These are phyloP conservation scores for Macroteleia sp. DNA, from an alignment of 2,888 invertebrate species.

Conservation along the genomic window DNA sequence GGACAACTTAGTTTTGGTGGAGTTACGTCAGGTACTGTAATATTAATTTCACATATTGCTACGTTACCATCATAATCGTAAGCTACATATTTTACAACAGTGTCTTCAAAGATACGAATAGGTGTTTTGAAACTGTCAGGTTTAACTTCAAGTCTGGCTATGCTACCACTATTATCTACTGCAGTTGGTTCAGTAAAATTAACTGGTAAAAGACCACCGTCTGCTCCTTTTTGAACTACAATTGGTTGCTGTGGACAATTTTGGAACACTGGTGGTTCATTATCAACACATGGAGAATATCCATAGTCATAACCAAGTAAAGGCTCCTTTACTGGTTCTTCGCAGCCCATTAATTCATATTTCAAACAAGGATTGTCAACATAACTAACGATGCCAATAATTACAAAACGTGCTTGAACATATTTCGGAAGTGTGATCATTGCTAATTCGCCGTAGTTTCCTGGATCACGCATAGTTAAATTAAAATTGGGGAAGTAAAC, in stretches of 20 bases:
- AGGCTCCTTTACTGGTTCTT: conserved; percentile 92
- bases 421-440: conserved; percentile 98
- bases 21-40: conserved; percentile 96
- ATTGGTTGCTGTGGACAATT: conserved; percentile 98
- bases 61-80: conserved; percentile 99
- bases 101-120: conserved; percentile 94
- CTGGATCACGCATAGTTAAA: conserved; percentile 96
- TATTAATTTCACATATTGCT: conserved; percentile 97
- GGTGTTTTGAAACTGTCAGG: conserved; percentile 96
- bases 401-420: conserved; percentile 96
- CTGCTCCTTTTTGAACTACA: conserved; percentile 93
- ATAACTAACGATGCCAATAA: conserved; percentile 97
- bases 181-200: conserved; percentile 97
- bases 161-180: conserved; percentile 97
- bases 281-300: conserved; percentile 97
- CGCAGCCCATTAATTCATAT: conserved; percentile 98
- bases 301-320: conserved; percentile 96
- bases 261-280: conserved; percentile 97
- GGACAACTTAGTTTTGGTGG: conserved; percentile 96
- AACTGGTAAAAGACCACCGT: conserved; percentile 94
- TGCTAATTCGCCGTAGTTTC: conserved; percentile 97
- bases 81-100: conserved; percentile 96
- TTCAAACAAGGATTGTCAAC: conserved; percentile 98
- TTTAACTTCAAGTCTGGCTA: conserved; percentile 95
- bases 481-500: conserved; percentile 99